phyloP scores from a whole-genome alignment of 2,888 invertebrate genomes.

The Taphrorychus bicolor region DNA sequence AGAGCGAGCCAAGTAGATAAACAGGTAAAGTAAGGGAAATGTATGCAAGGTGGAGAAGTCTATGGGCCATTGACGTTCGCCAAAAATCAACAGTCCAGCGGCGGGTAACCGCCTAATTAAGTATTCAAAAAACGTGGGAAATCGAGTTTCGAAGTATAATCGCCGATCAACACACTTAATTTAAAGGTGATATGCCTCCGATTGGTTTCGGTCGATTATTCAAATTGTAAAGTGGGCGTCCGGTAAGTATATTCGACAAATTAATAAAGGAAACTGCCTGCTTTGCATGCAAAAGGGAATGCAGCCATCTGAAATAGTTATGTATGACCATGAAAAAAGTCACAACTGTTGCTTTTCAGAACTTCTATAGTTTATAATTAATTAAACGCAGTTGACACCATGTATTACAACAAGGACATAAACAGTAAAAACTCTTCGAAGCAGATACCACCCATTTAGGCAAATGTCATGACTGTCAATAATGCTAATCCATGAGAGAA shows the following conservation, averaged over 20 bases:
- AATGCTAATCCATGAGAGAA: no score
- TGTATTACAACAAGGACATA: no score
- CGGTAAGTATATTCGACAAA: neutral
- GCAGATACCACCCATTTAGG: no score
- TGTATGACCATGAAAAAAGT: neutral
- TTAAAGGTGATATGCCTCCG: neutral
- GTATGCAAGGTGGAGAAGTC: neutral
- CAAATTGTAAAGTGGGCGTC: slow-evolving; percentile 3
- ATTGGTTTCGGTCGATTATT: slow-evolving; percentile 7
- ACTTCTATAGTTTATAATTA: no score
- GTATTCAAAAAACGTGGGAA: slow-evolving; percentile 23
- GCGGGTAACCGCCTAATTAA: neutral
- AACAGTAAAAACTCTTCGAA: no score
- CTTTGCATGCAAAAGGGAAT: neutral
- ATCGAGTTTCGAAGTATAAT: slow-evolving; percentile 13
- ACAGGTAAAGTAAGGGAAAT: no score
- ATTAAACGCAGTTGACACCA: no score
- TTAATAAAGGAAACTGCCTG: slow-evolving; percentile 8
- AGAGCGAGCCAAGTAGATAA: no score
- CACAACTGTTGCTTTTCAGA: no score
- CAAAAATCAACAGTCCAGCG: neutral
- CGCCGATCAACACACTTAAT: neutral
- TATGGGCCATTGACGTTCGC: neutral
- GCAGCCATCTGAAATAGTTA: neutral
- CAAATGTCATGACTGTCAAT: no score